Evolutionary conservation across 2,888 invertebrate species (phyloP).

Genomic region (Plusia festucae): DNA sequence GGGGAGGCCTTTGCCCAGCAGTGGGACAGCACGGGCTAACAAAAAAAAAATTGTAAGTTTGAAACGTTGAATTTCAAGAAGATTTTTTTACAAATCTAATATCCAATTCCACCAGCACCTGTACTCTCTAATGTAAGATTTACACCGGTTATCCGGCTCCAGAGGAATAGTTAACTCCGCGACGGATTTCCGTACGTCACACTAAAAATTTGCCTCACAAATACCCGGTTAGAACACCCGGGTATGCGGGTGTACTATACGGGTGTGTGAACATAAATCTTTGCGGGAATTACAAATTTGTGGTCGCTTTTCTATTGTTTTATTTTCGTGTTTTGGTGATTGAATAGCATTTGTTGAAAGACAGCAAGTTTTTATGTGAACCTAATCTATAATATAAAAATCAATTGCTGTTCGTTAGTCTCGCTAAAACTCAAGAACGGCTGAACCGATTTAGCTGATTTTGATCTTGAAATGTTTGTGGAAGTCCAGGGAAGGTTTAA

Average conservation of each 20-base stretch:
- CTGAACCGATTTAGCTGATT: too few species aligned
- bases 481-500: too few species aligned
- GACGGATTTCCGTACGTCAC: conserved; percentile 78
- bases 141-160: conserved; percentile 84
- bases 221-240: conserved; percentile 58
- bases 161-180: conserved; percentile 76
- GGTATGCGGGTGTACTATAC: conserved; percentile 24
- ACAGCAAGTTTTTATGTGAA: background rate
- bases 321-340: conserved; percentile 1
- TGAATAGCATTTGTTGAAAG: background rate
- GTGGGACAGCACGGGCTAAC: too few species aligned
- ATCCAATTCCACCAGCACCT: conserved; percentile 44
- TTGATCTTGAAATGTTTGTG: too few species aligned
- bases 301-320: conserved; percentile 10
- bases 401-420: too few species aligned
- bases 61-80: too few species aligned
- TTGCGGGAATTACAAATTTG: conserved; percentile 32
- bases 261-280: conserved; percentile 31
- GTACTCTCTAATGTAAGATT: conserved; percentile 86
- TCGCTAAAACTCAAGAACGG: too few species aligned
- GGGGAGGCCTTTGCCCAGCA: too few species aligned
- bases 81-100: background rate
- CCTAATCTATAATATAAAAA: too few species aligned
- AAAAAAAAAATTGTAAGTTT: too few species aligned
- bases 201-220: conserved; percentile 83